Percentiles rank a stretch among this genome's conserved stretches.
Evolutionary conservation across 2,888 invertebrate species (phyloP).

Genomic region (Rhogogaster chlorosoma): DNA sequence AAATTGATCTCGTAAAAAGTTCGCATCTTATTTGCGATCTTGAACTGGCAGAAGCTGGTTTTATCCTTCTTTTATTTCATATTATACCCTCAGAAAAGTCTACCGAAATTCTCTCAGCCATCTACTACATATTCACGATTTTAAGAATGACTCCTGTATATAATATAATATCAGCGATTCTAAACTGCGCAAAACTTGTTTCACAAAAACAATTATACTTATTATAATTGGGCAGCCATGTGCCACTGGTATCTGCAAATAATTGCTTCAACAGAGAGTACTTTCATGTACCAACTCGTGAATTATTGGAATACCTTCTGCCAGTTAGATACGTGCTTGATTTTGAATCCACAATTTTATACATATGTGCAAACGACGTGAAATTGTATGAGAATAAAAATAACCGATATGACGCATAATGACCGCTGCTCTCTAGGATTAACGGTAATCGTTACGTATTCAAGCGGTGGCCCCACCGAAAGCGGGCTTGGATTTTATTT

Average conservation of each 20-base stretch:
- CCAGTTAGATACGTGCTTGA: neutral
- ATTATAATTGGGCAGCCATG: neutral
- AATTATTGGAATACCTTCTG: neutral
- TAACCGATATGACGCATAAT: neutral
- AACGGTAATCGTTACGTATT: neutral
- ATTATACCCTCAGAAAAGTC: neutral
- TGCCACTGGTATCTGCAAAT: neutral
- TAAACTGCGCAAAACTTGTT: neutral
- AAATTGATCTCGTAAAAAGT: slow-evolving; percentile 16
- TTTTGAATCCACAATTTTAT: neutral
- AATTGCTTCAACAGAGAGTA: neutral
- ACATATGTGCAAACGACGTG: neutral
- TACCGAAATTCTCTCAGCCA: neutral
- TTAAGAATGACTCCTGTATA: neutral
- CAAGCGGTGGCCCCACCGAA: neutral
- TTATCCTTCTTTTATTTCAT: neutral
- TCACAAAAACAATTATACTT: neutral
- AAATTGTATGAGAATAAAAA: neutral
- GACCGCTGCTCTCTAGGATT: neutral
- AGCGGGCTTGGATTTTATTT: neutral
- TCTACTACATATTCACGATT: neutral
- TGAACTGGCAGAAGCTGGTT: neutral
- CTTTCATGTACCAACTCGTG: neutral
- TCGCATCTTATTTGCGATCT: neutral
- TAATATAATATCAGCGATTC: slow-evolving; percentile 13